Percentiles rank a stretch among this genome's conserved stretches.
Evolutionary conservation across 2,797 vertebrate species (phyloP).

Genomic region (Artibeus lituratus): DNA sequence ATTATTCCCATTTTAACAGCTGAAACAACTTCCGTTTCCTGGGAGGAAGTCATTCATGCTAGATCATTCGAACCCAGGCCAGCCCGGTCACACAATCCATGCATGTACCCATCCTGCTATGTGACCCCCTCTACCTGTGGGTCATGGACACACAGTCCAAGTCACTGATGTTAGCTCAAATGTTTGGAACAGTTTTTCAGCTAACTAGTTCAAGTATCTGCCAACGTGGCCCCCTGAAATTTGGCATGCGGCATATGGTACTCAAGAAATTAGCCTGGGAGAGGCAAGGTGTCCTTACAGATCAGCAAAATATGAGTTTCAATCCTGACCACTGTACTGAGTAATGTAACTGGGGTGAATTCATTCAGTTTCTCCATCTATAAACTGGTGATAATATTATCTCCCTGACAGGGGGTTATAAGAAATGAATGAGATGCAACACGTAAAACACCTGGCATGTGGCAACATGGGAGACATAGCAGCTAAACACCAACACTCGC

Average conservation of each 20-base stretch:
- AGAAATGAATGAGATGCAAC: not conserved
- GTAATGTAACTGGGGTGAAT: not conserved
- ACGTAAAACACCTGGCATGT: not conserved
- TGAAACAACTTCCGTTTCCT: not conserved
- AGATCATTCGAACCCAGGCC: not conserved
- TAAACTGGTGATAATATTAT: not conserved
- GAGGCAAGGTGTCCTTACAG: not conserved
- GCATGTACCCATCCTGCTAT: not conserved
- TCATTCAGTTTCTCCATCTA: not conserved
- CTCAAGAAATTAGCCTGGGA: not conserved
- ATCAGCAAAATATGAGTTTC: not conserved
- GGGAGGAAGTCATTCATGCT: not conserved
- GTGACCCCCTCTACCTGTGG: not conserved
- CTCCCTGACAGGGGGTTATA: not conserved
- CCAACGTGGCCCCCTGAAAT: not conserved
- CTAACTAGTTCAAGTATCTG: not conserved
- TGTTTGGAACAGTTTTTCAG: not conserved
- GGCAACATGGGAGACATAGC: not conserved
- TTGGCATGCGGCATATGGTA: fast-evolving
- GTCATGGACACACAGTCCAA: not conserved
- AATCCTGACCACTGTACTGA: not conserved
- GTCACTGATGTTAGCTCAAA: not conserved
- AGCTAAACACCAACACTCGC: not conserved
- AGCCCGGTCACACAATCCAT: not conserved
- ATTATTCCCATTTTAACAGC: not conserved